These are phyloP conservation scores for Bryconaethiops microstoma DNA, from an alignment of 2,797 vertebrate species.

Conservation along the genomic window DNA sequence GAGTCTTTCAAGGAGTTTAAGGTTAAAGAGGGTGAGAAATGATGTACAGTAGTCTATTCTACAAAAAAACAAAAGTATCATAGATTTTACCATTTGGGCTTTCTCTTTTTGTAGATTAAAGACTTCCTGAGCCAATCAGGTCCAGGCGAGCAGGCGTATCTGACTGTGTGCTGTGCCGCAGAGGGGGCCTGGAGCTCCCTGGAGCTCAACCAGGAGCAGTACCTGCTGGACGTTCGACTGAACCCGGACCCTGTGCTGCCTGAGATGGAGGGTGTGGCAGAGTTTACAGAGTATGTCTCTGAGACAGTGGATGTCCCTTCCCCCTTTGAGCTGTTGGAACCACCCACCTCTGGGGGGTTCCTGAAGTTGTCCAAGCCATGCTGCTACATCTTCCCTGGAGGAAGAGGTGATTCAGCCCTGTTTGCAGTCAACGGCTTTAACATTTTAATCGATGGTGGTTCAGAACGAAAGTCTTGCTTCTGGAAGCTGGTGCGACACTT, in stretches of 20 bases:
- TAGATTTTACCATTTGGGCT: constrained; percentile 31
- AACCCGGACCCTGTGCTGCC: constrained; percentile 87
- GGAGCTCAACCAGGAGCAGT: constrained; percentile 79
- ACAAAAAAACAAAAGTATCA: background rate
- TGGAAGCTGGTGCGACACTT: constrained; percentile 98
- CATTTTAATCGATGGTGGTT: constrained; percentile 96
- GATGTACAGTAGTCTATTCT: background rate
- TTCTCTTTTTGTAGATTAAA: constrained; percentile 79
- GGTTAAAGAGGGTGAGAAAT: background rate
- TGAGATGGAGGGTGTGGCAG: constrained; percentile 93
- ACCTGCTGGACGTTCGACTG: constrained; percentile 81
- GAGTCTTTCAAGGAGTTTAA: background rate
- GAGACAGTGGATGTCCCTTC: constrained; percentile 95
- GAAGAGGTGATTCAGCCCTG: constrained; percentile 95
- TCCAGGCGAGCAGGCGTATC: constrained; percentile 78
- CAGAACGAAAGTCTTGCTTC: constrained; percentile 95
- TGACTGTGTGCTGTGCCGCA: constrained; percentile 90
- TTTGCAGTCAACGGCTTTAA: constrained; percentile 99
- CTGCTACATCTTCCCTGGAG: constrained; percentile 98
- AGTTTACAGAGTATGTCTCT: constrained; percentile 94
- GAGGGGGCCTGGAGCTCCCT: constrained; percentile 93
- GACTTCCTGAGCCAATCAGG: constrained; percentile 83
- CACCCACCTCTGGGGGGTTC: constrained; percentile 97
- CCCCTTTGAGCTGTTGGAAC: constrained; percentile 95
- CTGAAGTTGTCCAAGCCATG: constrained; percentile 97